Percentiles rank a stretch among this genome's conserved stretches.
Conservation (phyloP, 2,113 vertebrate species). For the Halcyon senegalensis region DNA sequence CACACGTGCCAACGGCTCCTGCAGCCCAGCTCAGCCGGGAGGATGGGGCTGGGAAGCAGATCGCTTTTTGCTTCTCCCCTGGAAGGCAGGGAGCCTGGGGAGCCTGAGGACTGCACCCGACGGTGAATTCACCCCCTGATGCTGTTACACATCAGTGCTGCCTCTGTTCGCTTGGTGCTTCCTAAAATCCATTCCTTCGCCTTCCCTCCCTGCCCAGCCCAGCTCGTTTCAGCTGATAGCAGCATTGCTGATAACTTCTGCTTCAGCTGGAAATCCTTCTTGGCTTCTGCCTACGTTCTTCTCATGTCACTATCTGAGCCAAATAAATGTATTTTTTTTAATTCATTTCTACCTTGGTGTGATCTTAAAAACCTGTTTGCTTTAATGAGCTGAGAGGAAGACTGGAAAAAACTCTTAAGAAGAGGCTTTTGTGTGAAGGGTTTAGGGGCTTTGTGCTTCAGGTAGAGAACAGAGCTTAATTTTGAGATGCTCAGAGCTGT, state of each 20-base stretch:
- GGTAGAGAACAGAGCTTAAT: neutral
- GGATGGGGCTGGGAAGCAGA: neutral
- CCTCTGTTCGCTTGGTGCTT: neutral
- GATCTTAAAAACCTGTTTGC: neutral
- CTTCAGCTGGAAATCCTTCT: neutral
- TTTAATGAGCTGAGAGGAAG: neutral
- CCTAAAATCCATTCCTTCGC: neutral
- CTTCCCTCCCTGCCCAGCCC: neutral
- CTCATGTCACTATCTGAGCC: neutral
- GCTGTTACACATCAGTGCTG: accelerated
- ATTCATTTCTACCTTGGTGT: accelerated
- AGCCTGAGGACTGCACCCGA: neutral
- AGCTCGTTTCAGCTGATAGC: neutral
- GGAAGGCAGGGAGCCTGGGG: neutral
- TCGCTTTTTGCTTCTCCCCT: neutral
- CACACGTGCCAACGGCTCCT: accelerated
- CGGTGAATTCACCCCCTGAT: neutral
- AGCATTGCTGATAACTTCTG: neutral
- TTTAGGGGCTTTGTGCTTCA: neutral
- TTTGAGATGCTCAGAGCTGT: neutral
- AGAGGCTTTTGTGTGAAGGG: neutral
- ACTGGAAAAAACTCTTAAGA: neutral
- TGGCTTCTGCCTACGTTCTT: neutral
- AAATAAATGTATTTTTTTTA: neutral
- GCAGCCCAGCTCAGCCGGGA: accelerated